These are phyloP conservation scores for Tortricodes alternella DNA, from an alignment of 2,888 invertebrate genomes.

Conservation along the genomic window DNA sequence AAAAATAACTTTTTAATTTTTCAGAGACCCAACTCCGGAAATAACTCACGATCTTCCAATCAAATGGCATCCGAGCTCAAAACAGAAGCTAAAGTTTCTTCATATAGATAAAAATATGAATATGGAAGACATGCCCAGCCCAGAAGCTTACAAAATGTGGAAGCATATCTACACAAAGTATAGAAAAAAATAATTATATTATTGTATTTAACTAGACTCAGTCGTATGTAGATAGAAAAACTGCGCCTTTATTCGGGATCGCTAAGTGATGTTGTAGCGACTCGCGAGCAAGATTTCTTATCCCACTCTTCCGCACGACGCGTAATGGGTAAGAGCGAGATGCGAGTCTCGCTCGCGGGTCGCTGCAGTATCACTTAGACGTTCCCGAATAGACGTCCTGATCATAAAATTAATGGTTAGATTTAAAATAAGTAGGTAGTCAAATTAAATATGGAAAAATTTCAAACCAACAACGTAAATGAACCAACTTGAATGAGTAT, in stretches of 20 bases:
- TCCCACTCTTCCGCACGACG: too few species aligned
- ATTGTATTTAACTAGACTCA: neutral
- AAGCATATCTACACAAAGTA: constrained; percentile 18
- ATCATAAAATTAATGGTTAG: neutral
- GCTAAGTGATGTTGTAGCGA: too few species aligned
- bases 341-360: too few species aligned
- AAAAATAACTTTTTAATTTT: neutral
- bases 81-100: constrained; percentile 35
- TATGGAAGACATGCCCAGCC: constrained; percentile 40
- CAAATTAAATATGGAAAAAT: neutral
- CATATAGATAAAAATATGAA: constrained; percentile 40
- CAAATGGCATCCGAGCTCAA: constrained; percentile 26
- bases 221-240: neutral
- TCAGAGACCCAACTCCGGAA: constrained; percentile 31
- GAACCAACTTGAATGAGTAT: too few species aligned
- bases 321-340: too few species aligned
- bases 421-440: neutral
- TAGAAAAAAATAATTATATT: neutral
- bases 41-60: constrained; percentile 22
- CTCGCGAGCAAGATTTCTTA: too few species aligned
- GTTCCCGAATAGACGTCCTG: too few species aligned
- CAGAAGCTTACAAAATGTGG: constrained; percentile 26
- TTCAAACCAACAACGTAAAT: too few species aligned
- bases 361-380: too few species aligned
- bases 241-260: too few species aligned